A percentile compares a stretch with the other conserved stretches of the same genome.
These are phyloP conservation scores for Drosophila mulleri DNA, from an alignment of 2,888 invertebrate genomes.

Conservation along the genomic window DNA sequence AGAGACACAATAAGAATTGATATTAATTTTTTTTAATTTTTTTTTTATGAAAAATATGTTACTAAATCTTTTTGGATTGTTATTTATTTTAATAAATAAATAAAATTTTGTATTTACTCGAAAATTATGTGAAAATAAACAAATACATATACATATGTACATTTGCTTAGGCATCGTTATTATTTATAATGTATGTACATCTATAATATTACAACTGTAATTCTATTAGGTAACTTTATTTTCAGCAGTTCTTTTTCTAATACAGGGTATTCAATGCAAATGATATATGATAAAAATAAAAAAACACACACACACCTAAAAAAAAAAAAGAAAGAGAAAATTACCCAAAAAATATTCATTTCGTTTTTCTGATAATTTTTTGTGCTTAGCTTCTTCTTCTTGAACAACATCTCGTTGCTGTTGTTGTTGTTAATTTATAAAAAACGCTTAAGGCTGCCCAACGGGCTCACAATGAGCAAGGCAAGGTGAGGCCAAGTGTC, in stretches of 20 bases:
- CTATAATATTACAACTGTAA: too few species aligned
- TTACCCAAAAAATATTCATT: constrained; percentile 70
- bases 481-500: constrained; percentile 74
- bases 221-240: neutral
- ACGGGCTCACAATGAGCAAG: constrained; percentile 10
- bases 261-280: constrained; percentile 4
- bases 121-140: too few species aligned
- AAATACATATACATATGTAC: too few species aligned
- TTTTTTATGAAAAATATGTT: too few species aligned
- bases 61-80: too few species aligned
- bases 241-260: neutral
- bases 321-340: constrained; percentile 27
- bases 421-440: constrained; percentile 74
- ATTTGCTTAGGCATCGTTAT: too few species aligned
- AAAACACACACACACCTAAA: neutral
- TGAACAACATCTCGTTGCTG: constrained; percentile 16
- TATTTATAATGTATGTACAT: too few species aligned
- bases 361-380: constrained; percentile 61
- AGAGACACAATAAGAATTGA: too few species aligned
- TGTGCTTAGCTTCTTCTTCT: constrained; percentile 27
- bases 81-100: too few species aligned
- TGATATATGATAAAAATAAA: neutral
- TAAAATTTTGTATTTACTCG: too few species aligned
- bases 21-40: too few species aligned
- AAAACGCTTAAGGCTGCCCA: constrained; percentile 71